A percentile compares a stretch with the other conserved stretches of the same genome.
Evolutionary conservation across 2,797 vertebrate genomes (phyloP).

Genomic region (Molossus molossus): DNA sequence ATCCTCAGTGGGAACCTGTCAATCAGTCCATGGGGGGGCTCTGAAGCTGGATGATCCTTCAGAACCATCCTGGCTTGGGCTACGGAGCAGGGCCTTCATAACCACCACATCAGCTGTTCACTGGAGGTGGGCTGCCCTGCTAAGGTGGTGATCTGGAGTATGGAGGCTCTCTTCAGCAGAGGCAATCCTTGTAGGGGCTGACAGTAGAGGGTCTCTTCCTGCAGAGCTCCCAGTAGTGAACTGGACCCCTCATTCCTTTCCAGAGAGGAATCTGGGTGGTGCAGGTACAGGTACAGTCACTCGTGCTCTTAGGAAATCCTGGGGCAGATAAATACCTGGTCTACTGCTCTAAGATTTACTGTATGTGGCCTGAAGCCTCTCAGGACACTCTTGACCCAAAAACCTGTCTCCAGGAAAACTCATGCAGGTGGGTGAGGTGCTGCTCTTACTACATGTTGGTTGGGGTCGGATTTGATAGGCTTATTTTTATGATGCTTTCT

Average conservation of each 20-base stretch:
- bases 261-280: background rate
- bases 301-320: background rate
- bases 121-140: background rate
- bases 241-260: background rate
- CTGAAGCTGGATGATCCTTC: background rate
- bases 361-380: background rate
- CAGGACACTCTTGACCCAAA: background rate
- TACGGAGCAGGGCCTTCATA: background rate
- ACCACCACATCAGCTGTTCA: background rate
- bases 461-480: background rate
- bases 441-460: background rate
- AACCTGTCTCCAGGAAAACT: constrained; percentile 32
- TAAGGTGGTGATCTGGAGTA: background rate
- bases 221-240: background rate
- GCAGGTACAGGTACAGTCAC: background rate
- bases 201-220: background rate
- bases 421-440: background rate
- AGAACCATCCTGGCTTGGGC: background rate
- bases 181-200: background rate
- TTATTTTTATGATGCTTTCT: constrained; percentile 47
- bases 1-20: background rate
- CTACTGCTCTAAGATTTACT: background rate
- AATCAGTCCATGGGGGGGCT: background rate
- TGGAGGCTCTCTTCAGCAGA: background rate
- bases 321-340: background rate